phyloP scores from a whole-genome alignment of 2,113 vertebrate species.

The Psittacus erithacus region DNA sequence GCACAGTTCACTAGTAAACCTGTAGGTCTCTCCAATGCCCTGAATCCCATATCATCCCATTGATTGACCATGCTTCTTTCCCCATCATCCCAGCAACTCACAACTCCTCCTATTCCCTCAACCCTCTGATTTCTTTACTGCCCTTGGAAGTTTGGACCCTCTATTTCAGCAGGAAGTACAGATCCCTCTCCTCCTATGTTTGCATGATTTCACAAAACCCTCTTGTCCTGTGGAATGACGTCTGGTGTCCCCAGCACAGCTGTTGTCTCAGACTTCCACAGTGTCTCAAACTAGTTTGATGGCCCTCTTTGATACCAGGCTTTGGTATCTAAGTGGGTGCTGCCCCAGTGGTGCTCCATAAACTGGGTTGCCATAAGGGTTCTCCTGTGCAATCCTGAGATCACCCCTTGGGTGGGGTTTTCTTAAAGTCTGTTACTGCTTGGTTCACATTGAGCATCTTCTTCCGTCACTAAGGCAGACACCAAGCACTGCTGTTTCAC shows the following conservation, averaged over 20 bases:
- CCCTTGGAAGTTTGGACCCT: background rate
- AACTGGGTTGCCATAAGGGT: background rate
- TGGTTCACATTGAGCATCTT: background rate
- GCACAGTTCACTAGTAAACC: background rate
- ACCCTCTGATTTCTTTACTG: background rate
- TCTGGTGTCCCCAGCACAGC: background rate
- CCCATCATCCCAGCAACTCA: background rate
- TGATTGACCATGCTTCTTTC: background rate
- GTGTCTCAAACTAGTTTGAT: background rate
- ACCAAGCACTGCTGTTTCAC: background rate
- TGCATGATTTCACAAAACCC: background rate
- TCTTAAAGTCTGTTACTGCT: background rate
- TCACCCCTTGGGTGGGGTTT: background rate
- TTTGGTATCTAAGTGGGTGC: background rate
- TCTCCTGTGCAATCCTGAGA: background rate
- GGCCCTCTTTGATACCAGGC: background rate
- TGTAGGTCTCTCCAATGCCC: background rate
- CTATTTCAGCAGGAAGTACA: background rate
- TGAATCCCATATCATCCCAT: background rate
- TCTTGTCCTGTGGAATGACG: rapidly evolving
- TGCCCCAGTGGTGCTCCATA: background rate
- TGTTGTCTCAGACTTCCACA: background rate
- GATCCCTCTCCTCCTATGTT: background rate
- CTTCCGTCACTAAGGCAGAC: background rate
- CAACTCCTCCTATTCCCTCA: background rate